A percentile compares a stretch with the other conserved stretches of the same genome.
Evolutionary conservation across 2,797 vertebrate genomes (phyloP).

Genomic region (Sciurus vulgaris): DNA sequence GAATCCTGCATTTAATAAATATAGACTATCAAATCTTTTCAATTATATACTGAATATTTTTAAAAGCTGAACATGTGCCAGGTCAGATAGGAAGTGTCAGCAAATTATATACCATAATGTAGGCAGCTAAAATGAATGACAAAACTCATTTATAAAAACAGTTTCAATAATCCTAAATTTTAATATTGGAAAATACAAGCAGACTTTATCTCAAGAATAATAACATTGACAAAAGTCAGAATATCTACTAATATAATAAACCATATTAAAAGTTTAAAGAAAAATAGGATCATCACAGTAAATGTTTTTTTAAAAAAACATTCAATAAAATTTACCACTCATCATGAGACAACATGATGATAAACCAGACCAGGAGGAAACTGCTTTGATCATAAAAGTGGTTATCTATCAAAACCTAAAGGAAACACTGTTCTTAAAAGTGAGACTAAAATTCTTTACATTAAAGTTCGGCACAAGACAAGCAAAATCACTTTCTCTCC

Average conservation of each 20-base stretch:
- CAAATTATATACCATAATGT: not conserved
- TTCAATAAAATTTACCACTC: conserved; percentile 14
- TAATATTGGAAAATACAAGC: not conserved
- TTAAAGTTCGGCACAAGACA: not conserved
- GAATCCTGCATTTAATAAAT: conserved; percentile 42
- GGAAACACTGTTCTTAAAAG: not conserved
- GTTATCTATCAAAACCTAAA: not conserved
- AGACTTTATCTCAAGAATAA: conserved; percentile 20
- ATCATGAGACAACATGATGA: not conserved
- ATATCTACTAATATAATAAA: not conserved
- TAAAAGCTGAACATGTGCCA: conserved; percentile 10
- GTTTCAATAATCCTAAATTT: not conserved
- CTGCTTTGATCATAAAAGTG: not conserved
- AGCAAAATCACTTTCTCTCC: not conserved
- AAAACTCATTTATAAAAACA: conserved; percentile 1
- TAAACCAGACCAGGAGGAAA: not conserved
- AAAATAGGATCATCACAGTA: not conserved
- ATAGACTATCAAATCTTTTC: not conserved
- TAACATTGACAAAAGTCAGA: not conserved
- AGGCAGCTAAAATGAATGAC: not conserved
- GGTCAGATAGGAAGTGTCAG: conserved; percentile 23
- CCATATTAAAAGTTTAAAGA: not conserved
- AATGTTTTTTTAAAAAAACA: not conserved
- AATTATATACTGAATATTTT: conserved; percentile 14
- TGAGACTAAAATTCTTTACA: not conserved